Conservation (phyloP, 2,797 vertebrate species). For the Hozukius guyotensis region DNA sequence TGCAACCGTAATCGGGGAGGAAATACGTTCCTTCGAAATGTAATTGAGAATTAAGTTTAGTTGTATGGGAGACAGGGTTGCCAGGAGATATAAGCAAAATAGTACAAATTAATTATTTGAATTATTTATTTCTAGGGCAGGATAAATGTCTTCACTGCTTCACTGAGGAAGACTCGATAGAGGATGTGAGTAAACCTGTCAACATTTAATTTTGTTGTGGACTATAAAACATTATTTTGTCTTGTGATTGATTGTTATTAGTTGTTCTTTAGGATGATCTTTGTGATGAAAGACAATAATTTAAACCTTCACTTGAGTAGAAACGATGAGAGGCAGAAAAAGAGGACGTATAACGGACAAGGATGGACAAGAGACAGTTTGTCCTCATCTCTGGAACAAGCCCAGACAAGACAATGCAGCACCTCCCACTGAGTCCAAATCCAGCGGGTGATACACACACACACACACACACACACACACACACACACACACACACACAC, state of each 20-base stretch:
- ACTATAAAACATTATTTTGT: neutral
- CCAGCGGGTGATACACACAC: constrained; percentile 7
- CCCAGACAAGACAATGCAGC: constrained; percentile 46
- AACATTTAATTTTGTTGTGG: neutral
- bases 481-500: too few species aligned
- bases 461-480: too few species aligned
- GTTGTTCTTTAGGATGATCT: neutral
- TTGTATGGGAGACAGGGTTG: too few species aligned
- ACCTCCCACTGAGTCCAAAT: constrained; percentile 27
- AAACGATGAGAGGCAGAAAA: neutral
- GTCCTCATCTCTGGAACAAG: constrained; percentile 48
- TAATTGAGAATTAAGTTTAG: too few species aligned
- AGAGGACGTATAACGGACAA: neutral
- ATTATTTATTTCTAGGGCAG: neutral
- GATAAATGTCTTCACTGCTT: neutral
- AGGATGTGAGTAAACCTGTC: neutral
- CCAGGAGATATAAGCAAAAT: neutral
- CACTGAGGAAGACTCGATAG: neutral
- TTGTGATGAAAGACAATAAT: neutral
- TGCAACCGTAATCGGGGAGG: too few species aligned
- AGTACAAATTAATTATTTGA: neutral
- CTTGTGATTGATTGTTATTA: neutral
- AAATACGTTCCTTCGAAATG: too few species aligned
- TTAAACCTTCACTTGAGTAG: neutral
- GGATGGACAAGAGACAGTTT: constrained; percentile 24